Evolutionary conservation across 2,797 vertebrate species (phyloP).

Genomic region (Gila robusta): DNA sequence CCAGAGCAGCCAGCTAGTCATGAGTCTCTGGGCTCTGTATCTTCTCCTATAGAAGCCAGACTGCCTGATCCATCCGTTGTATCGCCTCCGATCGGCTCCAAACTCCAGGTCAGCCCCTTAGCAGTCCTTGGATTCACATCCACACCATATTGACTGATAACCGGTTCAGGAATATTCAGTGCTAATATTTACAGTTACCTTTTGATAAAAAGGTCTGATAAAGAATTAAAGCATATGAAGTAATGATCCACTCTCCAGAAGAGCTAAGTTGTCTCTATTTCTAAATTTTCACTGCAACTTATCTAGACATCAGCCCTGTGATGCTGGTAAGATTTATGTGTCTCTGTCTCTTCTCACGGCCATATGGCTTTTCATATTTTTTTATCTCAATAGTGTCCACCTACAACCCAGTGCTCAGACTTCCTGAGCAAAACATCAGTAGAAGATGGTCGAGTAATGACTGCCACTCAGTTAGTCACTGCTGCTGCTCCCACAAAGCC

Average conservation of each 20-base stretch:
- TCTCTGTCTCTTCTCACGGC: slow-evolving; percentile 47
- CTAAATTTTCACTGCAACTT: background rate
- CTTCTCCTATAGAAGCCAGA: slow-evolving; percentile 84
- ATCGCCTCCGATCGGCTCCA: slow-evolving; percentile 74
- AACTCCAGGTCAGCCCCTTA: slow-evolving; percentile 80
- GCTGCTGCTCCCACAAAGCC: slow-evolving; percentile 75
- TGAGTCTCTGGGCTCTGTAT: slow-evolving; percentile 85
- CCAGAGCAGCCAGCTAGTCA: slow-evolving; percentile 87
- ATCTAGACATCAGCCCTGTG: background rate
- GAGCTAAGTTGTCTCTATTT: background rate
- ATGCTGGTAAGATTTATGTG: slow-evolving; percentile 21
- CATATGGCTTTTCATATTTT: slow-evolving; percentile 57
- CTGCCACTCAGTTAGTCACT: slow-evolving; percentile 69
- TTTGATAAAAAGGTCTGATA: slow-evolving; percentile 16
- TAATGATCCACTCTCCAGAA: background rate
- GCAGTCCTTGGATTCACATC: background rate
- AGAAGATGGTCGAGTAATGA: slow-evolving; percentile 73
- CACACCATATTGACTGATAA: background rate
- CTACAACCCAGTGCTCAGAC: slow-evolving; percentile 80
- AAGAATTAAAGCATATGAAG: background rate
- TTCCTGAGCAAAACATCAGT: slow-evolving; percentile 78
- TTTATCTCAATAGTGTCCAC: slow-evolving; percentile 81
- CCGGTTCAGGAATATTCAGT: background rate
- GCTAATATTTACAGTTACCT: background rate
- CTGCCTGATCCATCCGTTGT: slow-evolving; percentile 75